phyloP scores from a whole-genome alignment of 1,140 invertebrate genomes.

The Macrostomum lignano region DNA sequence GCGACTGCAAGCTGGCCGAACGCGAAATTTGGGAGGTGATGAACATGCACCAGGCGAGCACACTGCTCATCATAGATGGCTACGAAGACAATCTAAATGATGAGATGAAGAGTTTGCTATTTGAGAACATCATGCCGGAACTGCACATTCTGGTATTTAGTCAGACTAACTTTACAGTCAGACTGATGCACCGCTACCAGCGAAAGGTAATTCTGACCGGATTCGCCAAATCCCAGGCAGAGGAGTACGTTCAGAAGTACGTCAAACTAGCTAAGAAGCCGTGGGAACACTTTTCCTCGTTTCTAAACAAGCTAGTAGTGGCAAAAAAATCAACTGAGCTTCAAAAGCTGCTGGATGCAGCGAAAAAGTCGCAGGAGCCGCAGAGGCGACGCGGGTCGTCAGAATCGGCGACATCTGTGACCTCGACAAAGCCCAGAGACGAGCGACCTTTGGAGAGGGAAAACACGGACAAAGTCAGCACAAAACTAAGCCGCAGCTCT shows the following conservation, averaged over 20 bases:
- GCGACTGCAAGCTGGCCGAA: neutral
- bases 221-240: neutral
- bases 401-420: no score
- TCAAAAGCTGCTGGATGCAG: neutral
- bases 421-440: neutral
- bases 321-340: no score
- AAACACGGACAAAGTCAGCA: neutral
- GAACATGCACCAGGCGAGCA: neutral
- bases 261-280: neutral
- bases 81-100: conserved; percentile 2
- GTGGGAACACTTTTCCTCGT: neutral
- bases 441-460: neutral
- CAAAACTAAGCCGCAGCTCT: neutral
- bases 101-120: neutral
- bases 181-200: neutral
- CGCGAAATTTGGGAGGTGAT: conserved; percentile 3
- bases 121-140: neutral
- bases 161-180: neutral
- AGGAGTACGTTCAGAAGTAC: neutral
- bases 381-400: neutral
- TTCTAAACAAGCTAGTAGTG: neutral
- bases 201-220: neutral
- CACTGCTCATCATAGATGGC: neutral
- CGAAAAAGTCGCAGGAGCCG: neutral
- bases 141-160: neutral